Evolutionary conservation across 2,888 invertebrate species (phyloP).

Genomic region (Embidobia sp.): DNA sequence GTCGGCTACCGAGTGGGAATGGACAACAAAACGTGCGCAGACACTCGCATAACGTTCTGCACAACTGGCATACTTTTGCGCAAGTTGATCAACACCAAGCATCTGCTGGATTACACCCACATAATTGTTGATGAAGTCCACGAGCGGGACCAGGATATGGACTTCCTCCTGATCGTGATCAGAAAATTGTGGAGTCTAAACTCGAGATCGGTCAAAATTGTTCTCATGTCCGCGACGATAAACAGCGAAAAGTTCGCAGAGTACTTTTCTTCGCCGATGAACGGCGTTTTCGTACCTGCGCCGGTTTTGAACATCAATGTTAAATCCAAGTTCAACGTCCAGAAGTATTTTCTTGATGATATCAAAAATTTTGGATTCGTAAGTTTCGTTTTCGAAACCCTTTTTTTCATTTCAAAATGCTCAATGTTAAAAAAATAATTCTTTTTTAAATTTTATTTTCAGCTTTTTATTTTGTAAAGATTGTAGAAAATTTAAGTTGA

Average conservation of each 20-base stretch:
- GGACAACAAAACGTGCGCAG: slow-evolving; percentile 84
- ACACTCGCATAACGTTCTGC: slow-evolving; percentile 91
- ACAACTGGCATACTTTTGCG: slow-evolving; percentile 95
- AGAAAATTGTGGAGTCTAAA: slow-evolving; percentile 88
- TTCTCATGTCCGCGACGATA: slow-evolving; percentile 98
- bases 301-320: slow-evolving; percentile 84
- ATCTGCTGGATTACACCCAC: slow-evolving; percentile 91
- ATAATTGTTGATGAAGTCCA: slow-evolving; percentile 97
- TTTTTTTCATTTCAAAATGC: no score
- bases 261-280: slow-evolving; percentile 84
- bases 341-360: slow-evolving; percentile 83
- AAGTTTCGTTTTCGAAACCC: no score
- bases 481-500: no score
- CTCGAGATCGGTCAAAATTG: slow-evolving; percentile 86
- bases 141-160: slow-evolving; percentile 95
- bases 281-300: slow-evolving; percentile 81
- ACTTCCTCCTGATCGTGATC: slow-evolving; percentile 91
- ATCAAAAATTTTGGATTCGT: slow-evolving; percentile 4
- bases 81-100: slow-evolving; percentile 87
- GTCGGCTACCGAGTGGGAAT: slow-evolving; percentile 96
- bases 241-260: slow-evolving; percentile 87
- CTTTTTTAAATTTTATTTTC: no score
- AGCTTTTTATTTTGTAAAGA: no score
- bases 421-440: no score
- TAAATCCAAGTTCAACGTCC: slow-evolving; percentile 83